A percentile compares a stretch with the other conserved stretches of the same genome.
Evolutionary conservation across 2,888 invertebrate species (phyloP).

Genomic region (Torymus tubicola): DNA sequence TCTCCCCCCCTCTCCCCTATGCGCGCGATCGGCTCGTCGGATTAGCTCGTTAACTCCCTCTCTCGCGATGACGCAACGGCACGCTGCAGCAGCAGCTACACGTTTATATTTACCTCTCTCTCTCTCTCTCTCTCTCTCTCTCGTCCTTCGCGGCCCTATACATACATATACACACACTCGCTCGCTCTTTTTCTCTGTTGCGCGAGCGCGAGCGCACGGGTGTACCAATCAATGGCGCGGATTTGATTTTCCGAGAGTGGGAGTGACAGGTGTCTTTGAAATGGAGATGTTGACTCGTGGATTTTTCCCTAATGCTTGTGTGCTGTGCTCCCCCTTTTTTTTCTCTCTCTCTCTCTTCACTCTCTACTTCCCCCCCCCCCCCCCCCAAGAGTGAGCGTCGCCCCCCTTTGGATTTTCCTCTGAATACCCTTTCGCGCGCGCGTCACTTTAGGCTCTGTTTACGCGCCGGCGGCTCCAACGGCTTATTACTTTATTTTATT

Average conservation of each 20-base stretch:
- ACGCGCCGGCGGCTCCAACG: no score
- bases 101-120: constrained; percentile 52
- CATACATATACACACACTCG: constrained; percentile 49
- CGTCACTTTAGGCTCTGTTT: constrained; percentile 5
- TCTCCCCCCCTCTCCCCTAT: constrained; percentile 1
- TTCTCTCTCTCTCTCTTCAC: constrained; percentile 1
- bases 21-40: background rate
- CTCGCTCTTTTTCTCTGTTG: background rate
- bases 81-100: background rate
- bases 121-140: background rate
- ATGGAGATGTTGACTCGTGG: constrained; percentile 55
- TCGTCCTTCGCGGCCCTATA: background rate
- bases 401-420: constrained; percentile 23
- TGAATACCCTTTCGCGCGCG: background rate
- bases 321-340: background rate
- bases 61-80: constrained; percentile 47
- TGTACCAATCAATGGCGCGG: background rate
- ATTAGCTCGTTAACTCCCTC: constrained; percentile 49
- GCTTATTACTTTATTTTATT: no score
- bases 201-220: background rate
- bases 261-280: constrained; percentile 56
- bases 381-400: background rate
- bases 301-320: constrained; percentile 39
- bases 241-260: constrained; percentile 47
- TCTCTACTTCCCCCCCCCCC: background rate